Evolutionary conservation across 2,888 invertebrate genomes (phyloP), one percentile per base, ranked within the genome.

Genomic region (Drosophila algonquin): DNA sequence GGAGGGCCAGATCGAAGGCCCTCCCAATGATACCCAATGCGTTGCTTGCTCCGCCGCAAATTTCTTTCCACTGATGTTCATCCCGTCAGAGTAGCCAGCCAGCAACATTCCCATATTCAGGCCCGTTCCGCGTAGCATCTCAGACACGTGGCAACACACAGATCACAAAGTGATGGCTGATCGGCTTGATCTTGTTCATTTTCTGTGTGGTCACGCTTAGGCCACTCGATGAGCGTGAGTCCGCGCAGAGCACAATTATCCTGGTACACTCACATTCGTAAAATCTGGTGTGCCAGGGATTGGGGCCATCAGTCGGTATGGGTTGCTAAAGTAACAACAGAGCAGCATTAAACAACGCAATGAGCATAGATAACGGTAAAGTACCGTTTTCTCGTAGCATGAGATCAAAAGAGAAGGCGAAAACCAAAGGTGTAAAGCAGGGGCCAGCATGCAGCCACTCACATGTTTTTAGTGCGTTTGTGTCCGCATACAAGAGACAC

Each of bases 161-260:
- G 94, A 99, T 96, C 35, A 99, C 93, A 73, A 99, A 94, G 87
- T 96, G 98, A 75, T 98, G 96, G 93, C 98, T 98, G 87, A 99
- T 98, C 93, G 98, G 98, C 1, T 99, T 97, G 90, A 99, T 97
- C 91, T 99, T 99, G 93, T 98, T 98, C 94, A 99, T 97, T 2
- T 95, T 94, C 91, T 97, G 97, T 2, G 98, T 98, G 5, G 97
- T 98, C 90, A 99, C 98, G 90, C 96, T 98, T 85, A 96, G 94
- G 45, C 99, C 99, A 57, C 97, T 97, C 12, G 99, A 98, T 9
- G 98, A 98, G 88, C 99, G 94, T 8, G 99, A 99, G 93, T 99
- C 99, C 9, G 98, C 99, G 18, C 99, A 98, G 52, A 99, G 93
- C 40, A 99, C 93, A 3, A 99, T 98, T 99, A 65, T 98, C 98